Evolutionary conservation across 2,797 vertebrate species (phyloP).

Genomic region (Mormyrus proboscirostris): DNA sequence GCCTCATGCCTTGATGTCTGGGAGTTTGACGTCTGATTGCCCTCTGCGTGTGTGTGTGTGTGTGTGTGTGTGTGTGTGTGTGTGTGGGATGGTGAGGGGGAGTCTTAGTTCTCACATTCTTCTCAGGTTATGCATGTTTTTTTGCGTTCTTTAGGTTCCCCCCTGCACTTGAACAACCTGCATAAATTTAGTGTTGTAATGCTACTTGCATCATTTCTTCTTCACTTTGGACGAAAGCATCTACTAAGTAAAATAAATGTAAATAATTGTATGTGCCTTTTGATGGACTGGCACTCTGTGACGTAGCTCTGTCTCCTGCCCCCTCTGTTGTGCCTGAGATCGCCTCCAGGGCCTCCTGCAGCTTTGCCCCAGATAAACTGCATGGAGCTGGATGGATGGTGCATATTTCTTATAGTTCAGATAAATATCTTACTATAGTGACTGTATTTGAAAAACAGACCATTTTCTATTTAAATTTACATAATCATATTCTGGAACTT

Average conservation of each 20-base stretch:
- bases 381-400: background rate
- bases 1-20: background rate
- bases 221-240: background rate
- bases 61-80: background rate
- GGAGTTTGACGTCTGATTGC: background rate
- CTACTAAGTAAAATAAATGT: background rate
- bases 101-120: background rate
- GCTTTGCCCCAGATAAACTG: background rate
- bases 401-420: background rate
- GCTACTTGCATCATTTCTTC: no score
- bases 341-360: background rate
- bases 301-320: background rate
- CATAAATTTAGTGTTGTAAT: background rate
- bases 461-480: background rate
- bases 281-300: background rate
- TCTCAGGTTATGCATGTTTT: background rate
- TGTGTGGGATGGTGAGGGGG: background rate
- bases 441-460: background rate
- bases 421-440: background rate
- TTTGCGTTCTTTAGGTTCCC: background rate
- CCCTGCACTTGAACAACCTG: background rate
- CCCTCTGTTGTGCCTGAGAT: background rate
- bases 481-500: background rate
- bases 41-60: background rate
- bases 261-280: background rate